These are phyloP conservation scores for Pediacus dermestoides DNA, from an alignment of 2,888 invertebrate species.

Conservation along the genomic window DNA sequence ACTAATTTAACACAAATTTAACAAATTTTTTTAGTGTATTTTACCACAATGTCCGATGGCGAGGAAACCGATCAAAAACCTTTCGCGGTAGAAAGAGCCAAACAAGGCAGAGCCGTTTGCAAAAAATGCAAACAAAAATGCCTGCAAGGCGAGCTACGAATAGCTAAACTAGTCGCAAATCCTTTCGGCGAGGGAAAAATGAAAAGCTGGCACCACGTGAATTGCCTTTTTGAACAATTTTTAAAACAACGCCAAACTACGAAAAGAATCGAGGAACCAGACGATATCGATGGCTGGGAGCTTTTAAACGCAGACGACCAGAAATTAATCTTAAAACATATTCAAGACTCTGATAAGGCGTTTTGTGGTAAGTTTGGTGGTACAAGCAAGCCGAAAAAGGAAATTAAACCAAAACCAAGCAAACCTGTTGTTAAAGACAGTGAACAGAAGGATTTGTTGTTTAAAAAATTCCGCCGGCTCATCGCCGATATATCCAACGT, in stretches of 20 bases:
- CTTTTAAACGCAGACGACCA: constrained; percentile 65
- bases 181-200: constrained; percentile 71
- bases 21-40: constrained; percentile 9
- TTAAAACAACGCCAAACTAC: constrained; percentile 76
- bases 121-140: constrained; percentile 84
- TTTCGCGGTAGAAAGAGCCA: constrained; percentile 75
- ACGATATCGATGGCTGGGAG: constrained; percentile 77
- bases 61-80: constrained; percentile 52
- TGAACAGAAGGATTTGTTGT: constrained; percentile 58
- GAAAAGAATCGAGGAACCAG: constrained; percentile 71
- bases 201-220: constrained; percentile 81
- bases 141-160: constrained; percentile 65
- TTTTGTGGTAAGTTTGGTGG: constrained; percentile 40
- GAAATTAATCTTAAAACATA: constrained; percentile 59
- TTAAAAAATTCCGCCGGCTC: constrained; percentile 72
- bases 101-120: constrained; percentile 75
- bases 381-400: constrained; percentile 20
- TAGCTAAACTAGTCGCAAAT: constrained; percentile 75
- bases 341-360: constrained; percentile 60
- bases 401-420: constrained; percentile 35
- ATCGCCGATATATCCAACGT: constrained; percentile 75
- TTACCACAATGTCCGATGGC: constrained; percentile 41
- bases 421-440: constrained; percentile 12
- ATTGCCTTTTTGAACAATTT: constrained; percentile 77
- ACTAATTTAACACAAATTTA: constrained; percentile 1